Base-by-base conservation (phyloP, 2,888 invertebrate genomes). In the Oegoconia quadripuncta region DNA sequence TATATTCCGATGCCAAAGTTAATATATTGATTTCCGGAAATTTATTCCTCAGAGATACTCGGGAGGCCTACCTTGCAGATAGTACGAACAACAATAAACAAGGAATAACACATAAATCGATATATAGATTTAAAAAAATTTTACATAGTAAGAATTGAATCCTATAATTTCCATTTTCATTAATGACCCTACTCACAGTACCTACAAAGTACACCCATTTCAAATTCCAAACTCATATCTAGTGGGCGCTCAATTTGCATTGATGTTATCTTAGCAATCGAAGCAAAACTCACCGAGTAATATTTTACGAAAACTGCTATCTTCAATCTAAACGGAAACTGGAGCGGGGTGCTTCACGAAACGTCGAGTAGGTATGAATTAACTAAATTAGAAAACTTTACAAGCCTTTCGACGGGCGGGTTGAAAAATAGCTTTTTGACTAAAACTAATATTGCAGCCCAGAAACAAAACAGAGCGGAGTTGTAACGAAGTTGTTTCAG, bases 361-460 rank as follows among this genome's bases (percentile, higher is more conserved):
- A 64, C 71, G 69, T 69, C 61, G 72, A 71, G 67, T n/a, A n/a
- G n/a, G n/a, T 74, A 67, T 69, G 70, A 82, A 84, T 82, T 80
- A 79, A 74, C 71, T 74, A 82, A 86, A 86, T 86, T 83, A 82
- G 81, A 82, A 86, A 86, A 86, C 72, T 87, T 86, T 72, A 62
- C 72, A 74, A 77, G 77, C 76, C 72, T 80, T 81, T 77, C 74
- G 71, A 71, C 77, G 71, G 58, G 69, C 69, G 34, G 62, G 63
- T 74, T 83, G 81, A 86, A 86, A 86, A 84, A 86, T 84, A 78
- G 80, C 83, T 78, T 80, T 83, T 79, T 75, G 80, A 70, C 82
- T 76, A 77, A 83, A 87, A 86, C 87, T 86, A 87, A 87, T 87
- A 87, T 83, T 77, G 76, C 74, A 66, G 67, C 58, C 65, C 68